These are phyloP conservation scores for Sipha maydis DNA, from an alignment of 2,888 invertebrate genomes.

Conservation along the genomic window DNA sequence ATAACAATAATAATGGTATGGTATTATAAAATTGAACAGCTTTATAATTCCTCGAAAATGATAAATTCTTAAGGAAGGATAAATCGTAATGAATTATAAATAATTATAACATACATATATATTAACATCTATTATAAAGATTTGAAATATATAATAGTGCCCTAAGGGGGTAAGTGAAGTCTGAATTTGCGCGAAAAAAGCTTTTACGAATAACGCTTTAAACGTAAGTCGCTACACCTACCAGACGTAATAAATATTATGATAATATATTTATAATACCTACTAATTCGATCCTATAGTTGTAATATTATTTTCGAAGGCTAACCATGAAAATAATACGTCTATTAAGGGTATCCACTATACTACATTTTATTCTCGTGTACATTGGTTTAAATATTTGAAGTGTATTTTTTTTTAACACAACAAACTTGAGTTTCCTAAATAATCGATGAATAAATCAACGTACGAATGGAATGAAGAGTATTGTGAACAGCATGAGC, in stretches of 20 bases:
- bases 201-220: conserved; percentile 11
- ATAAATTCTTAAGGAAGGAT: conserved; percentile 33
- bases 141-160: neutral
- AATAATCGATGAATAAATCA: too few relatives aligned
- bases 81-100: conserved; percentile 17
- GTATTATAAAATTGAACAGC: neutral
- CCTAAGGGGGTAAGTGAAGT: conserved; percentile 23
- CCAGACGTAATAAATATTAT: neutral
- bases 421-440: neutral
- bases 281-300: neutral
- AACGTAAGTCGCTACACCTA: neutral
- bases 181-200: conserved; percentile 18
- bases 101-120: neutral
- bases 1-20: neutral
- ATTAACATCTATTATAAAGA: neutral
- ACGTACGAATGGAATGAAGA: neutral
- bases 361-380: neutral
- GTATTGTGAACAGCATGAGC: too few relatives aligned
- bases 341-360: neutral
- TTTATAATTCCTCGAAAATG: conserved; percentile 4
- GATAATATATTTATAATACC: neutral
- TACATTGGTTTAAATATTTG: neutral
- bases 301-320: conserved; percentile 12
- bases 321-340: neutral
- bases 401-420: neutral